Base-by-base conservation (phyloP, 2,797 vertebrate genomes). In the Acipenser transmontanus region DNA sequence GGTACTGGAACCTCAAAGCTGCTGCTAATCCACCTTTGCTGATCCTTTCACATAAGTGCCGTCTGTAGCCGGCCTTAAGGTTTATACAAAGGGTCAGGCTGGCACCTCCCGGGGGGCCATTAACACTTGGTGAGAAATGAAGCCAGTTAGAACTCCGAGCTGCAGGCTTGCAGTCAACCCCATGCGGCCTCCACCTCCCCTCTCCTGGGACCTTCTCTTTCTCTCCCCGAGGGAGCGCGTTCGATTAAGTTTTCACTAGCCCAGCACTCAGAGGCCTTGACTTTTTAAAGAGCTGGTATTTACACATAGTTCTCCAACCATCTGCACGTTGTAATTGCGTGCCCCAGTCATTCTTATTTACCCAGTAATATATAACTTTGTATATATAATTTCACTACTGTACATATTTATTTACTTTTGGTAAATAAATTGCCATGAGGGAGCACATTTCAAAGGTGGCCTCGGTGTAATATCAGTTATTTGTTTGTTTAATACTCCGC, bases 11-110 rank as follows among this genome's bases (percentile, higher is more conserved):
- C 34, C 34, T 34, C 34, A 34, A 34, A 34, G 34, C 34, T 34
- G 34, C 34, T 4, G 2, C 34, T 34, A 34, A 34, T 34, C 34
- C 34, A 34, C 3, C 34, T 34, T 3, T 34, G 34, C 34, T 3
- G 34, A 64, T 65, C 71, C 69, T 68, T 49, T 74, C 66, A 75
- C 71, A 49, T 76, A 63, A 69, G 64, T 62, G 54, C 64, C 10
- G 12, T 57, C 8, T 13, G 9, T 14, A 47, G 9, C n/a, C 6
- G 59, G 20, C 47, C 63, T 59, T 14, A 47, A 61, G 68, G 68
- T 65, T 65, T 49, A 63, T 66, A 20, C 48, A 50, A 4, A 47
- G 49, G 65, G 68, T 66, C 59, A 59, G n/a, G 65, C 13, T 17
- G 13, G 17, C 8, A 2, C 8, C 52, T 63, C 66, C 66, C 63